Evolutionary conservation across 2,113 vertebrate species (phyloP), one percentile per base, ranked within the genome.

Genomic region (Nematolebias whitei): DNA sequence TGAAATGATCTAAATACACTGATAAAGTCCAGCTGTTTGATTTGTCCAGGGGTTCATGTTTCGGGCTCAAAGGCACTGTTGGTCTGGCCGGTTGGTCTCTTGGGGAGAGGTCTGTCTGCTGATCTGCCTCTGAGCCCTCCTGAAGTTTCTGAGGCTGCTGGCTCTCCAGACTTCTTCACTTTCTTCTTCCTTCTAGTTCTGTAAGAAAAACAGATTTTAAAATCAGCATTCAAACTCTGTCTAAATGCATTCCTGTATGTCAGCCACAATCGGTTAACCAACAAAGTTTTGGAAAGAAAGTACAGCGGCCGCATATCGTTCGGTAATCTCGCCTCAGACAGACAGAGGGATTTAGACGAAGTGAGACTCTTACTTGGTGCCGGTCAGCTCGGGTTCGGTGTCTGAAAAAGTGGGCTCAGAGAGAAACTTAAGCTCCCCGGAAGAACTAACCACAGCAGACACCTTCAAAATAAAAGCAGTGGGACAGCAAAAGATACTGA

Each of bases 101-200:
- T 77, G 5, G 91, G 89, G 43, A 90, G 82, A 54, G 91, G 91
- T 71, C 91, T 89, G 60, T 62, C 63, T 4, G 64, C 38, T 29
- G 85, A 71, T 68, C 79, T 83, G 12, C 12, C 52, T 68, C 68
- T 88, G 80, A 91, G 79, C 26, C 35, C 57, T 41, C 53, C 49
- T 4, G 86, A 51, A 59, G 73, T 68, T 14, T 92, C 92, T 78
- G 86, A 76, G 55, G 79, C 68, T 19, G 65, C 53, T 53, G 80
- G 54, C 75, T 74, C 63, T 41, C 74, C 83, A 1, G 58, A 47
- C 82, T 83, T 93, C 55, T 92, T 92, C 74, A 90, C 53, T 66
- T 83, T 92, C 87, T 93, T 94, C 74, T 94, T 95, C 83, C 88
- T 94, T 83, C 88, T 90, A 73, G 76, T 64, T 82, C 90, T 91